Evolutionary conservation across 1,140 invertebrate species (phyloP).

Genomic region (Meloidogyne floridensis): DNA sequence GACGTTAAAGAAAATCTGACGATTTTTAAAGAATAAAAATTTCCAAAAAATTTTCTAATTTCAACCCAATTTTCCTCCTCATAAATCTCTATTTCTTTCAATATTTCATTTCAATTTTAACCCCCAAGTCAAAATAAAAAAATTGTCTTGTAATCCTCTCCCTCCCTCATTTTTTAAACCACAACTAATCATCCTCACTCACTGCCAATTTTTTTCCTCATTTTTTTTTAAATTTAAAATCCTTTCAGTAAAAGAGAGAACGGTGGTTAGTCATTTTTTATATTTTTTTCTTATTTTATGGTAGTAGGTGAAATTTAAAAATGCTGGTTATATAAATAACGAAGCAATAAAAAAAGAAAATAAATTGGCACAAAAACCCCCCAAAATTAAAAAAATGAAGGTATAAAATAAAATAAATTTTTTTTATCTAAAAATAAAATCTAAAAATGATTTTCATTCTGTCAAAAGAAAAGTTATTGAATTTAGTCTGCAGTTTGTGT

Average conservation of each 20-base stretch:
- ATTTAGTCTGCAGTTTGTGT: neutral
- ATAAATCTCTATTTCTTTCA: neutral
- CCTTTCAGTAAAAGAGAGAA: no score
- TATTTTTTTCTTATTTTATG: neutral
- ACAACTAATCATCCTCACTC: no score
- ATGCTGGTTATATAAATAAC: no score
- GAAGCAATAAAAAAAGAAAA: neutral
- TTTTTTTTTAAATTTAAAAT: no score
- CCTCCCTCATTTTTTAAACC: no score
- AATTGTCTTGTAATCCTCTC: no score
- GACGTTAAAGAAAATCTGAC: neutral
- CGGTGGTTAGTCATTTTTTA: neutral
- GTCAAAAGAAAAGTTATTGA: neutral
- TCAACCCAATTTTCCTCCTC: neutral
- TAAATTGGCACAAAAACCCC: no score
- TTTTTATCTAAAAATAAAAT: neutral
- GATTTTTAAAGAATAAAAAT: neutral
- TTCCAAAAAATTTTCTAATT: neutral
- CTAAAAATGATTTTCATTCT: neutral
- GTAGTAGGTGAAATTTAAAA: neutral
- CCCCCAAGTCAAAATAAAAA: no score
- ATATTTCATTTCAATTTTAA: no score
- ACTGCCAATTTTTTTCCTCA: no score
- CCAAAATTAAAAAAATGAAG: conserved; percentile 7
- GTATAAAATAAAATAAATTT: no score